A percentile compares a stretch with the other conserved stretches of the same genome.
Conservation (phyloP, 2,797 vertebrate species). For the Ispidina picta region DNA sequence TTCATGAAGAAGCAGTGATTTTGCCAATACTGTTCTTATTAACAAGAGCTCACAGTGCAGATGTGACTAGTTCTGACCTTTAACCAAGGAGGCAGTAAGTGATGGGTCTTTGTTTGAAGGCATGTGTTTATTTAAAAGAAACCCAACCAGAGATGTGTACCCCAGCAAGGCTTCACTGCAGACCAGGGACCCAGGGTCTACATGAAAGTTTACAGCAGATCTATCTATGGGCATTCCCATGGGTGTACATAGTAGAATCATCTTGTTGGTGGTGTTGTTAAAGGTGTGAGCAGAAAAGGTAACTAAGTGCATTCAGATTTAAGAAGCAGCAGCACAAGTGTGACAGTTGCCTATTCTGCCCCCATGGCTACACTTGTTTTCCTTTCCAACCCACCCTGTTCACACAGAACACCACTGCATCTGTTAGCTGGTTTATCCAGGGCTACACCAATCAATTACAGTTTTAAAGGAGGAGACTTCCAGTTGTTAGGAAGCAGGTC, state of each 20-base stretch:
- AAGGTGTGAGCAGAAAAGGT: constrained; percentile 29
- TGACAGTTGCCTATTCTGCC: constrained; percentile 82
- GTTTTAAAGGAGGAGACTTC: constrained; percentile 38
- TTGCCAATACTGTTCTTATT: neutral
- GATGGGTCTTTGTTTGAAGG: constrained; percentile 38
- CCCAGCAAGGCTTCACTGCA: constrained; percentile 13
- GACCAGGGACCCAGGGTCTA: neutral
- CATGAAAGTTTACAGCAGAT: constrained; percentile 3
- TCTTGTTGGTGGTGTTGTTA: constrained; percentile 11
- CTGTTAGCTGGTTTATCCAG: constrained; percentile 73
- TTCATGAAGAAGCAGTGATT: neutral
- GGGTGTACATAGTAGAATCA: constrained; percentile 17
- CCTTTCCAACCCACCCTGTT: neutral
- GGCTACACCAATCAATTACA: constrained; percentile 71
- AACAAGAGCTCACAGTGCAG: neutral
- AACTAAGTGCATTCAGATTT: constrained; percentile 87
- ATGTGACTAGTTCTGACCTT: constrained; percentile 54
- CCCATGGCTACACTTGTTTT: constrained; percentile 54
- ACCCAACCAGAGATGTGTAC: neutral
- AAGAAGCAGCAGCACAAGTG: constrained; percentile 85
- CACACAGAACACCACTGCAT: constrained; percentile 70
- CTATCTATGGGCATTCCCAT: neutral
- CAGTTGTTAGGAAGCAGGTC: constrained; percentile 28
- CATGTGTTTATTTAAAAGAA: constrained; percentile 13
- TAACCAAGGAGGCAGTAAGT: constrained; percentile 58